Evolutionary conservation across 2,888 invertebrate genomes (phyloP), one percentile per base, ranked within the genome.

Genomic region (Aleiodes leptofemur): DNA sequence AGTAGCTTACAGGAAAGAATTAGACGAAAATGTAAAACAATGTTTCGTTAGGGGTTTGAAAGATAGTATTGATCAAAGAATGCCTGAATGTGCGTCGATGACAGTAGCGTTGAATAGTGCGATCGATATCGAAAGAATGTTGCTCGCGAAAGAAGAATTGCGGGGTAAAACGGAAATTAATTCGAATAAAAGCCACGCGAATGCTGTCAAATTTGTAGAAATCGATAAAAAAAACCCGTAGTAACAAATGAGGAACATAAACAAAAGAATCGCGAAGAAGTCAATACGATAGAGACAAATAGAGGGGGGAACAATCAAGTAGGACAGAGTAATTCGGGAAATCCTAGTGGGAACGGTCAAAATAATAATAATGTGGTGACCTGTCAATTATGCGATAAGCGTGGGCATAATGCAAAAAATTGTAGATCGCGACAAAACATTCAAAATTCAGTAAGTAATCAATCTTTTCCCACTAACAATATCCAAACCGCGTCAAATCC

Each of bases 1-100:
- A n/a, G n/a, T n/a, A n/a, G n/a, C n/a, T n/a, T n/a, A n/a, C n/a
- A n/a, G 0, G 69, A 74, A 69, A 0, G 34, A 70, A 9, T 13
- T 70, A 8, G 70, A 70, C 14, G 57, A 0, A 8, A 34, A 70
- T 11, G 55, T 70, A 9, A 56, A 48, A 11, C n/a, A 57, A 57
- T 70, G 70, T 70, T 70, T 70, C 43, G 6, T 56, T 7, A 38
- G 43, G 9, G 38, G 61, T 0, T 43, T 61, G 3, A 38, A 43
- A 14, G 16, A 13, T 0, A 16, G 14, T 7, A 61, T 61, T 5
- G 61, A 61, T 7, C 61, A 61, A 16, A n/a, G 61, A 14, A 61
- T 61, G 61, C 38, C 38, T 0, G 4, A 1, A 0, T 61, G 38
- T 14, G 38, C 43, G 14, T 43, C 43, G 2, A 61, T 61, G 61